Evolutionary conservation across 2,888 invertebrate species (phyloP).

Genomic region (Tuberolachnus salignus): DNA sequence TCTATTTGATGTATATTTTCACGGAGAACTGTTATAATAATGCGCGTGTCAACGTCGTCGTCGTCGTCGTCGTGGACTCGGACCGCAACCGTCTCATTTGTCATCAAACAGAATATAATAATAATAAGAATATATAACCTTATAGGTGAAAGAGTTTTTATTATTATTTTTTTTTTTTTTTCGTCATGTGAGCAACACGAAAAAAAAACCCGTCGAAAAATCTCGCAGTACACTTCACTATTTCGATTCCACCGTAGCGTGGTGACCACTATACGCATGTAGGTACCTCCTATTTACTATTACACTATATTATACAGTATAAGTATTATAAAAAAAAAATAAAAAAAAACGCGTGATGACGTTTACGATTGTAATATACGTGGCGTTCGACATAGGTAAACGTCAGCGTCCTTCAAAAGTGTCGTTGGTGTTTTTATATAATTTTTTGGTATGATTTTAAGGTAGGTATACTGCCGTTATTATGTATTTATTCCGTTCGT

Average conservation of each 20-base stretch:
- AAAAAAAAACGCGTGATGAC: no score
- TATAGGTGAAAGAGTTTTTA: slow-evolving; percentile 29
- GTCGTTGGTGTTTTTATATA: no score
- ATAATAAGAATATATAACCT: slow-evolving; percentile 30
- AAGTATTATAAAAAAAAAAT: neutral
- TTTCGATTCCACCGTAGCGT: neutral
- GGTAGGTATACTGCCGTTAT: no score
- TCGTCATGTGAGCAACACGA: neutral
- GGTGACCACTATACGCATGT: neutral
- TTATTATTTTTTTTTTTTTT: neutral
- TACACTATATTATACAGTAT: neutral
- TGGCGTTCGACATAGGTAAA: no score
- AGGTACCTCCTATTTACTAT: no score
- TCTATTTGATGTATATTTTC: slow-evolving; percentile 12
- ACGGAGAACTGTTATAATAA: neutral
- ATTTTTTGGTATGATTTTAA: no score
- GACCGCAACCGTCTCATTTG: slow-evolving; percentile 27
- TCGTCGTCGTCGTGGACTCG: slow-evolving; percentile 11
- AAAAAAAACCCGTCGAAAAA: neutral
- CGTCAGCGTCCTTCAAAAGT: no score
- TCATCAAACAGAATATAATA: slow-evolving; percentile 5
- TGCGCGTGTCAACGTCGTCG: neutral
- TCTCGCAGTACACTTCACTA: neutral
- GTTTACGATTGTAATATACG: no score
- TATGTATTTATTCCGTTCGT: no score